Conservation (phyloP, 2,888 invertebrate species). For the Cryptosula pallasiana region DNA sequence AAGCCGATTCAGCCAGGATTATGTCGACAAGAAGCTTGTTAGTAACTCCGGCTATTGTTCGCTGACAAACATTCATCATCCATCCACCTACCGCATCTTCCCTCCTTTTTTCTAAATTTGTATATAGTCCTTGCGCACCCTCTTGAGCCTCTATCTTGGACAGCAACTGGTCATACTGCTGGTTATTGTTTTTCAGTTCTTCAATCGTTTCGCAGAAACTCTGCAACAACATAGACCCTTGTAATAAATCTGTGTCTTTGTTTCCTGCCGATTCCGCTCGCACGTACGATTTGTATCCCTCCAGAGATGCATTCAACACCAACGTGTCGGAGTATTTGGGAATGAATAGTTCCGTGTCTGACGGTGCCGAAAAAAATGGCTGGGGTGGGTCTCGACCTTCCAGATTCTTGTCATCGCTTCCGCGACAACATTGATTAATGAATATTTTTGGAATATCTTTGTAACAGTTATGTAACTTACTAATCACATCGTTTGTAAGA, state of each 20-base stretch:
- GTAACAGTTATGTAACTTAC: background rate
- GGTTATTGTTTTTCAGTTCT: background rate
- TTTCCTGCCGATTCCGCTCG: too few relatives aligned
- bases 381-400: background rate
- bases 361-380: background rate
- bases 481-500: background rate
- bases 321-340: background rate
- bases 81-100: background rate
- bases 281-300: background rate
- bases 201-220: background rate
- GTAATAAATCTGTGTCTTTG: background rate
- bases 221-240: background rate
- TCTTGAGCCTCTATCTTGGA: too few relatives aligned
- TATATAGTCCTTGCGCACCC: background rate
- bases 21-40: background rate
- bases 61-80: background rate
- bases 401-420: background rate
- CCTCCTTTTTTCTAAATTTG: background rate
- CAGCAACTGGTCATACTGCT: background rate
- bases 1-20: too few relatives aligned
- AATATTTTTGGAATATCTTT: background rate
- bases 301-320: background rate
- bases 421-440: background rate
- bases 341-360: background rate
- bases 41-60: background rate